Evolutionary conservation across 2,113 vertebrate genomes (phyloP).

Genomic region (Platysteira castanea): DNA sequence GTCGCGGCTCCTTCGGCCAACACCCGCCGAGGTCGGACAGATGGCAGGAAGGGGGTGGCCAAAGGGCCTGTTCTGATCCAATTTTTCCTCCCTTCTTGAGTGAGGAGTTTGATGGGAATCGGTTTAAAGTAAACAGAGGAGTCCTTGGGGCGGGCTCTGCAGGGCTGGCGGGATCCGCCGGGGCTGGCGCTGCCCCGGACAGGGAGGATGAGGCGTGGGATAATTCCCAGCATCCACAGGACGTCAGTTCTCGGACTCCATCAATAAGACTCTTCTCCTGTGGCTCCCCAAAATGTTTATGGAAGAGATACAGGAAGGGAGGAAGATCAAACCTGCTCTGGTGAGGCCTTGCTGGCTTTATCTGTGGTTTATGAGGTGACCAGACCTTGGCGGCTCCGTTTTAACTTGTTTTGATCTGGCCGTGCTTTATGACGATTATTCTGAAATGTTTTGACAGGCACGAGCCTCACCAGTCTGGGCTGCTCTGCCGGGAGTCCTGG

Average conservation of each 20-base stretch:
- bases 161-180: neutral
- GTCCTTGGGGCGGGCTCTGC: neutral
- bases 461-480: slow-evolving; percentile 16
- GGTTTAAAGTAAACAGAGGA: neutral
- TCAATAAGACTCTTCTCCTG: slow-evolving; percentile 36
- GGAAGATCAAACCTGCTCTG: slow-evolving; percentile 63
- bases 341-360: slow-evolving; percentile 27
- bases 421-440: slow-evolving; percentile 51
- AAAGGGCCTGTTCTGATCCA: neutral
- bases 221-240: neutral
- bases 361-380: slow-evolving; percentile 69
- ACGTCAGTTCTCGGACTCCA: slow-evolving; percentile 35
- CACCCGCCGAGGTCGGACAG: rapidly evolving
- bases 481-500: neutral
- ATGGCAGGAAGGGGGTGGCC: neutral
- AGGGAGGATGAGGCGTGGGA: neutral
- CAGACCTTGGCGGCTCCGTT: slow-evolving; percentile 48
- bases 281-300: slow-evolving; percentile 47
- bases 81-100: neutral
- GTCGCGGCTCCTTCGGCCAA: neutral
- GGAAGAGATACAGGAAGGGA: slow-evolving; percentile 61
- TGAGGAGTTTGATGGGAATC: neutral
- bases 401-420: slow-evolving; percentile 62
- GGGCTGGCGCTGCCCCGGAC: neutral
- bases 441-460: slow-evolving; percentile 66